A percentile compares a stretch with the other conserved stretches of the same genome.
phyloP scores from a whole-genome alignment of 2,113 vertebrate genomes.

The Lepus americanus region DNA sequence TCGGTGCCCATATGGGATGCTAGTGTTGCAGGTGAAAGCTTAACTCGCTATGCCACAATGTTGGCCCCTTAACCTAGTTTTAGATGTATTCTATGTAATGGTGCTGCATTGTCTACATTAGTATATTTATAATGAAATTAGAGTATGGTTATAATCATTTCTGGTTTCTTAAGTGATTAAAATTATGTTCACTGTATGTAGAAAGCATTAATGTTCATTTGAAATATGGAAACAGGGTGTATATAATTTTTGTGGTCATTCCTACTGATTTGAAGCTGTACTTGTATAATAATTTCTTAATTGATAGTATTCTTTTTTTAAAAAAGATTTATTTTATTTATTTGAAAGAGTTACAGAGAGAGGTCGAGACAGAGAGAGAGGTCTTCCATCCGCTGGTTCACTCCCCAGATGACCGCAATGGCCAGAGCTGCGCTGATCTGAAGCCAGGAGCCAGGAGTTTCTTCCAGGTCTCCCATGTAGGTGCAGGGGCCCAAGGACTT shows the following conservation, averaged over 20 bases:
- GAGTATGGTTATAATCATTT: conserved; percentile 29
- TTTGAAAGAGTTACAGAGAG: too few species aligned
- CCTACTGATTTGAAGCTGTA: background rate
- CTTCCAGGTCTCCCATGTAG: too few species aligned
- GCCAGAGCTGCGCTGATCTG: too few species aligned
- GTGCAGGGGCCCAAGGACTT: too few species aligned
- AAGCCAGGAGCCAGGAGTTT: too few species aligned
- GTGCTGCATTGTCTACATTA: background rate
- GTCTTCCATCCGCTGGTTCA: too few species aligned
- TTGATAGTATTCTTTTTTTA: background rate
- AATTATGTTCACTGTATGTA: conserved; percentile 35
- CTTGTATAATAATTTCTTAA: conserved; percentile 23
- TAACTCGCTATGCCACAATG: too few species aligned
- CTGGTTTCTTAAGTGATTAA: conserved; percentile 14
- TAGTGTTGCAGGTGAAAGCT: too few species aligned
- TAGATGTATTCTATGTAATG: background rate
- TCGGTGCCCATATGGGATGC: too few species aligned
- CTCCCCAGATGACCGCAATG: too few species aligned
- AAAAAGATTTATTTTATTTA: conserved; percentile 20
- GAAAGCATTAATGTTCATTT: conserved; percentile 49
- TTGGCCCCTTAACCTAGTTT: background rate
- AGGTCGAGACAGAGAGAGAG: too few species aligned
- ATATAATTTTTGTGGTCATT: background rate
- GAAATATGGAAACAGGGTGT: background rate
- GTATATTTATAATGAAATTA: conserved; percentile 47